Conservation (phyloP, 2,888 invertebrate species). For the Melanargia galathea region DNA sequence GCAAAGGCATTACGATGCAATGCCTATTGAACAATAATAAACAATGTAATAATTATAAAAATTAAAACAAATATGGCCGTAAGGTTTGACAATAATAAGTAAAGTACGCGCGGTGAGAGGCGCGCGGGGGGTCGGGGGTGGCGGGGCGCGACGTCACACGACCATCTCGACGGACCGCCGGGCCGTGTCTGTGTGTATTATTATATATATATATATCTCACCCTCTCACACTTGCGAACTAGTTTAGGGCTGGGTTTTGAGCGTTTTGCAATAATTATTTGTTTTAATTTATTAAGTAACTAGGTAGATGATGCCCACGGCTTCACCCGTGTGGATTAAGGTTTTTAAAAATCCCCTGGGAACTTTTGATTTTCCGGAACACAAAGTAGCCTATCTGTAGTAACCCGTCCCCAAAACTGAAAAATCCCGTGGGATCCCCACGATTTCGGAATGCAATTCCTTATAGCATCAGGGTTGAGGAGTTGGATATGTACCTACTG, state of each 20-base stretch:
- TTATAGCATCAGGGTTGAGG: too few species aligned
- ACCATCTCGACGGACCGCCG: constrained; percentile 65
- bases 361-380: too few species aligned
- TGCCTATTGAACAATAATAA: constrained; percentile 38
- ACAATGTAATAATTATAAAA: too few species aligned
- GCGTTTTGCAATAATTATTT: constrained; percentile 35
- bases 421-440: too few species aligned
- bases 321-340: too few species aligned
- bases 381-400: too few species aligned
- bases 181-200: constrained; percentile 63
- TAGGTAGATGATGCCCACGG: not conserved
- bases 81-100: constrained; percentile 68
- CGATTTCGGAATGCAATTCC: too few species aligned
- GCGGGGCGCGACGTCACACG: constrained; percentile 52
- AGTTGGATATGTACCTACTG: too few species aligned
- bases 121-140: constrained; percentile 57
- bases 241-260: constrained; percentile 58
- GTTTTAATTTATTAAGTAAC: constrained; percentile 37
- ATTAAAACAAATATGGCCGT: constrained; percentile 71
- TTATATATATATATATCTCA: constrained; percentile 59
- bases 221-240: constrained; percentile 67
- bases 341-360: too few species aligned
- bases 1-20: constrained; percentile 30
- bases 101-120: constrained; percentile 13
- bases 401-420: too few species aligned